phyloP scores from a whole-genome alignment of 2,113 vertebrate genomes.

The Thinocorus orbignyianus region DNA sequence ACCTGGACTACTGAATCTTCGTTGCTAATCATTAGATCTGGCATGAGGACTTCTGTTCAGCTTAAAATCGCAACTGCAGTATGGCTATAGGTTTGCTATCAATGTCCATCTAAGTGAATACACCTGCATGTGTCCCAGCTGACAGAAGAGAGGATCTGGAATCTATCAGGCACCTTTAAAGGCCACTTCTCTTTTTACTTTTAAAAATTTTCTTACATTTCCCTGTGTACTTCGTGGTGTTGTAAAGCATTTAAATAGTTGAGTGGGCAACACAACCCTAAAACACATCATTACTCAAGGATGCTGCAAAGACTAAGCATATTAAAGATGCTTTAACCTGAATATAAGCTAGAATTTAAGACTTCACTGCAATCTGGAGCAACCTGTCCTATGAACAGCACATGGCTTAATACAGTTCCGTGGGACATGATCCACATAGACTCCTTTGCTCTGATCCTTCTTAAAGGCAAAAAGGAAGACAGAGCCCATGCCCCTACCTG shows the following conservation, averaged over 20 bases:
- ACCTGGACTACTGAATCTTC: not conserved
- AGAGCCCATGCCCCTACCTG: not conserved
- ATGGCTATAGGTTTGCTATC: not conserved
- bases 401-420: not conserved
- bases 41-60: not conserved
- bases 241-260: not conserved
- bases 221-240: not conserved
- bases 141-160: not conserved
- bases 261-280: not conserved
- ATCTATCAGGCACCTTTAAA: not conserved
- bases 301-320: not conserved
- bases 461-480: not conserved
- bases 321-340: not conserved
- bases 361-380: not conserved
- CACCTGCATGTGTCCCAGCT: not conserved
- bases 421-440: not conserved
- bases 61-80: not conserved
- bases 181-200: not conserved
- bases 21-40: not conserved
- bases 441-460: not conserved
- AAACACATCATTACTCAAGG: not conserved
- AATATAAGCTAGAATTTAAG: not conserved
- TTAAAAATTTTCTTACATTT: not conserved
- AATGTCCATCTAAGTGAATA: not conserved
- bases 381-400: not conserved